phyloP scores from a whole-genome alignment of 2,888 invertebrate species.

The Imbricaverruca yamaguchii region DNA sequence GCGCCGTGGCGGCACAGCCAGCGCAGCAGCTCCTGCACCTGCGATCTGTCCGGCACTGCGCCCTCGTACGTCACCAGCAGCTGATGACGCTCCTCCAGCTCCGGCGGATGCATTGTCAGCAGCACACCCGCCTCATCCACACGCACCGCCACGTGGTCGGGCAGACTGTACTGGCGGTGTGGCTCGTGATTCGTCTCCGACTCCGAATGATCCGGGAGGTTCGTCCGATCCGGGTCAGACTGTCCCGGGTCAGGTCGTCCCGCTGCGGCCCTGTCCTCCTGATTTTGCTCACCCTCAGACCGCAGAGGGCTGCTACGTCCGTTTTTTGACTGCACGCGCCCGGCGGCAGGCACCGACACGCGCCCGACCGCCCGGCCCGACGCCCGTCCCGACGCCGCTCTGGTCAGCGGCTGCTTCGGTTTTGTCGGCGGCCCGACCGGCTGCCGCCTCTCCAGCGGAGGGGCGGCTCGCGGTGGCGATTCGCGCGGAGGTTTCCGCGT shows the following conservation, averaged over 20 bases:
- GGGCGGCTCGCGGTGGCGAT: background rate
- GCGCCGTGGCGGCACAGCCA: background rate
- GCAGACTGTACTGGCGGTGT: no score
- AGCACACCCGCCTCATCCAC: background rate
- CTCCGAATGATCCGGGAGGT: no score
- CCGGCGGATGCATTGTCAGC: background rate
- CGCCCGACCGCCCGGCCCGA: background rate
- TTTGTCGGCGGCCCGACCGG: no score
- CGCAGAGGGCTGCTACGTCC: slow-evolving; percentile 12
- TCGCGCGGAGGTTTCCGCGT: background rate
- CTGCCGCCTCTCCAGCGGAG: background rate
- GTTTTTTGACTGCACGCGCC: slow-evolving; percentile 1
- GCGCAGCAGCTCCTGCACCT: background rate
- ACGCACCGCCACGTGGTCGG: background rate
- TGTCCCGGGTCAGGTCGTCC: no score
- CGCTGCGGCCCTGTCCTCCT: background rate
- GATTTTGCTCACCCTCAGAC: background rate
- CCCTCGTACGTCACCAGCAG: background rate
- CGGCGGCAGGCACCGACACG: background rate
- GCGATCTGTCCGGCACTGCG: background rate
- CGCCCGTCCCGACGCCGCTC: background rate
- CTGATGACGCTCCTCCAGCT: background rate
- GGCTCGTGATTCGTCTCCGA: no score
- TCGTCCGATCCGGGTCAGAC: no score
- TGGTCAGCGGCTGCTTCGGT: background rate